Percentiles rank a stretch among this genome's conserved stretches.
Conservation (phyloP, 2,113 vertebrate genomes). For the Lucifuga dentata region DNA sequence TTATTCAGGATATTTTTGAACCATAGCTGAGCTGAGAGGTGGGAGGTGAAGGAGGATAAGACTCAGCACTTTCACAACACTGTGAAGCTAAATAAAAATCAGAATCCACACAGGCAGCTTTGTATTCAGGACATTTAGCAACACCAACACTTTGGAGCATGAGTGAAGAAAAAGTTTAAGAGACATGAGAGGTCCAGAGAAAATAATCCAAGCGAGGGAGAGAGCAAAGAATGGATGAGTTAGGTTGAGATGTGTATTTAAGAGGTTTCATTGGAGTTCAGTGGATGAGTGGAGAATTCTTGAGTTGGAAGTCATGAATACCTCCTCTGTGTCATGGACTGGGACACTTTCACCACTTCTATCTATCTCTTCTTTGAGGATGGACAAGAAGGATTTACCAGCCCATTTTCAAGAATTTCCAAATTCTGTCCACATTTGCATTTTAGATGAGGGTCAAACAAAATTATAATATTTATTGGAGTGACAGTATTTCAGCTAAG, state of each 20-base stretch:
- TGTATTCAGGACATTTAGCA: background rate
- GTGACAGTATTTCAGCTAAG: background rate
- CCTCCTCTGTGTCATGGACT: conserved; percentile 23
- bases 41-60: background rate
- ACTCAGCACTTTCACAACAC: conserved; percentile 1
- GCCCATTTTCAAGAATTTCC: conserved; percentile 2
- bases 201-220: background rate
- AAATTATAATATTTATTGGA: background rate
- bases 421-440: background rate
- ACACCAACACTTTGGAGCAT: background rate
- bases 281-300: conserved; percentile 30
- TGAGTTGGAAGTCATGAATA: conserved; percentile 37
- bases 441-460: conserved; percentile 13
- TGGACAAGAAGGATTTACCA: background rate
- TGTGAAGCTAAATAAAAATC: conserved; percentile 13
- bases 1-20: conserved; percentile 42
- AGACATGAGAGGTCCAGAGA: background rate
- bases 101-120: background rate
- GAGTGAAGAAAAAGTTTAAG: background rate
- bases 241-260: conserved; percentile 8
- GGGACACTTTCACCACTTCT: conserved; percentile 20
- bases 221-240: background rate
- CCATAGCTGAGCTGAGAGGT: conserved; percentile 13
- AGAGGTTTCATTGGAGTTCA: conserved; percentile 9
- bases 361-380: conserved; percentile 15